A percentile compares a stretch with the other conserved stretches of the same genome.
Conservation (phyloP, 2,888 invertebrate species). For the Dolichopus griseipennis region DNA sequence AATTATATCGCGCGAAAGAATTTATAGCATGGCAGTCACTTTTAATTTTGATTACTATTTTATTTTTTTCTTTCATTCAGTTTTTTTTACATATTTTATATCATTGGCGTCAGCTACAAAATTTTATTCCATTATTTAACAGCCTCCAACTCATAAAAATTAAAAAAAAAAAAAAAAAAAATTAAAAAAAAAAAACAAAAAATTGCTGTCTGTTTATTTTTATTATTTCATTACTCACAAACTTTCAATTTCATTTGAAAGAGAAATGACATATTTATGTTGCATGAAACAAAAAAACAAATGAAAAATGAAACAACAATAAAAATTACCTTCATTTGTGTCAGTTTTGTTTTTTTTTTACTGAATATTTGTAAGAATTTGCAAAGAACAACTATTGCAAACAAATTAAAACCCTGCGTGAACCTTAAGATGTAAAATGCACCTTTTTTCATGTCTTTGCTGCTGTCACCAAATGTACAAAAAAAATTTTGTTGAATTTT, state of each 20-base stretch:
- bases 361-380: no score
- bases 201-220: no score
- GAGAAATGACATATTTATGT: slow-evolving; percentile 1
- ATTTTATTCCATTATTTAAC: background rate
- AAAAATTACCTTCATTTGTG: background rate
- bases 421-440: no score
- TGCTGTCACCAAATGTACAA: no score
- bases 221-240: background rate
- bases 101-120: background rate
- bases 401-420: no score
- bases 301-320: background rate
- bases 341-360: background rate
- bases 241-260: slow-evolving; percentile 6
- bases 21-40: background rate
- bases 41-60: background rate
- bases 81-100: background rate
- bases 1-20: background rate
- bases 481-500: no score
- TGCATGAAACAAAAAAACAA: background rate
- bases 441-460: no score
- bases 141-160: background rate
- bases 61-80: background rate
- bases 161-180: background rate
- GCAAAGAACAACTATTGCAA: no score
- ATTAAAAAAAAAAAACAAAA: no score